A percentile compares a stretch with the other conserved stretches of the same genome.
Evolutionary conservation across 2,888 invertebrate genomes (phyloP).

Genomic region (Cotesia congregata): DNA sequence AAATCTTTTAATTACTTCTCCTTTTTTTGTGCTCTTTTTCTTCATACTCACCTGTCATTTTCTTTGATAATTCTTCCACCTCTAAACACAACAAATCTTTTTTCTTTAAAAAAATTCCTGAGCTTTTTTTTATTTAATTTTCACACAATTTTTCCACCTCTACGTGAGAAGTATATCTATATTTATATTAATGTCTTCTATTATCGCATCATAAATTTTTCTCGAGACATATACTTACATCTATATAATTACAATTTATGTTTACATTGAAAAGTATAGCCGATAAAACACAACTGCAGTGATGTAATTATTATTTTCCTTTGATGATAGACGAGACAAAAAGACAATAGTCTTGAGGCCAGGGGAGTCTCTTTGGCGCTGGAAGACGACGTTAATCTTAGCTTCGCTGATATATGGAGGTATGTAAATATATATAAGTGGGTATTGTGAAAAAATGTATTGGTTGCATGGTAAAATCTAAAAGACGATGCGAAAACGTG

Average conservation of each 20-base stretch:
- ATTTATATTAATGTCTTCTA: no score
- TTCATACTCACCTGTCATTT: no score
- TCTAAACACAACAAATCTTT: no score
- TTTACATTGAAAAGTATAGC: neutral
- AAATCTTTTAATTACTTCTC: no score
- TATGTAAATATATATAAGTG: slow-evolving; percentile 19
- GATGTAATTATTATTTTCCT: slow-evolving; percentile 4
- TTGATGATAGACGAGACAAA: slow-evolving; percentile 14
- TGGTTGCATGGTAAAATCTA: neutral
- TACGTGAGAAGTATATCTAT: no score
- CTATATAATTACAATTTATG: neutral
- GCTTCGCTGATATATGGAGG: slow-evolving; percentile 29
- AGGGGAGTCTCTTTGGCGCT: neutral
- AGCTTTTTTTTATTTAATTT: no score
- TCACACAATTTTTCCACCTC: no score
- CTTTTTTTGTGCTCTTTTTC: no score
- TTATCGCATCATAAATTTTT: no score
- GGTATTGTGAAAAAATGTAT: neutral
- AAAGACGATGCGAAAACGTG: neutral
- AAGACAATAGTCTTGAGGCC: neutral
- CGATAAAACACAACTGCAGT: neutral
- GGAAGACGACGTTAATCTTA: slow-evolving; percentile 17
- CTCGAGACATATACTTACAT: neutral
- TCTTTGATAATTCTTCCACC: no score
- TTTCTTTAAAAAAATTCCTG: no score